These are phyloP conservation scores for Epistrophella euchroma DNA, from an alignment of 2,888 invertebrate species.

Conservation along the genomic window DNA sequence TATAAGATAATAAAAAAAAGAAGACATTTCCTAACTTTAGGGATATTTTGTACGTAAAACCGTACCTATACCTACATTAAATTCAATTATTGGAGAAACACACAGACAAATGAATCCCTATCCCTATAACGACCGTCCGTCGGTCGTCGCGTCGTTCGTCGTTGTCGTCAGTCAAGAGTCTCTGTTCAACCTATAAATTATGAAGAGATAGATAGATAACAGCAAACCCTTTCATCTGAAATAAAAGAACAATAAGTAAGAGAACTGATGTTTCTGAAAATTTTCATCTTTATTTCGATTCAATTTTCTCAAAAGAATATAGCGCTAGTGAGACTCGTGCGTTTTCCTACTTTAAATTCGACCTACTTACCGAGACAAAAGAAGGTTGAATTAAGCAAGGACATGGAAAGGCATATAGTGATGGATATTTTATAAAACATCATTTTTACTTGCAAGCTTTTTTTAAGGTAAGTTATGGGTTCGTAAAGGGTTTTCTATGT, in stretches of 20 bases:
- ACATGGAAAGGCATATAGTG: not conserved
- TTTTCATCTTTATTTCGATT: constrained; percentile 15
- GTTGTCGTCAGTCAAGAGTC: not conserved
- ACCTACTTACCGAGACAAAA: constrained; percentile 7
- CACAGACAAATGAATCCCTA: constrained; percentile 1
- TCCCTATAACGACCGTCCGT: not conserved
- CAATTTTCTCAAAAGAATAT: constrained; percentile 1
- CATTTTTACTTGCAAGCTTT: not conserved
- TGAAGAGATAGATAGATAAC: constrained; percentile 7
- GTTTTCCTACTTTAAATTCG: constrained; percentile 12
- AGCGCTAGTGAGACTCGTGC: not conserved
- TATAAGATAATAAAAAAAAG: not conserved
- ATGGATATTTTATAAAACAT: constrained; percentile 9
- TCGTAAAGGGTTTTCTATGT: not conserved
- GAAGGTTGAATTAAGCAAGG: not conserved
- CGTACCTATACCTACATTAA: not conserved
- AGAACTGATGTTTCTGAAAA: constrained; percentile 1
- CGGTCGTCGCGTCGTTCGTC: too few relatives aligned
- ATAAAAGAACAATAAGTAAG: constrained; percentile 4
- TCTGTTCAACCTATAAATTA: constrained; percentile 18
- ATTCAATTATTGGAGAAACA: constrained; percentile 16
- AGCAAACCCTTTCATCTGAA: not conserved
- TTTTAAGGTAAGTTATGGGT: not conserved
- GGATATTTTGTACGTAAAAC: not conserved
- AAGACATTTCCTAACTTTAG: not conserved